Evolutionary conservation across 2,113 vertebrate genomes (phyloP).

Genomic region (Lycaon pictus): DNA sequence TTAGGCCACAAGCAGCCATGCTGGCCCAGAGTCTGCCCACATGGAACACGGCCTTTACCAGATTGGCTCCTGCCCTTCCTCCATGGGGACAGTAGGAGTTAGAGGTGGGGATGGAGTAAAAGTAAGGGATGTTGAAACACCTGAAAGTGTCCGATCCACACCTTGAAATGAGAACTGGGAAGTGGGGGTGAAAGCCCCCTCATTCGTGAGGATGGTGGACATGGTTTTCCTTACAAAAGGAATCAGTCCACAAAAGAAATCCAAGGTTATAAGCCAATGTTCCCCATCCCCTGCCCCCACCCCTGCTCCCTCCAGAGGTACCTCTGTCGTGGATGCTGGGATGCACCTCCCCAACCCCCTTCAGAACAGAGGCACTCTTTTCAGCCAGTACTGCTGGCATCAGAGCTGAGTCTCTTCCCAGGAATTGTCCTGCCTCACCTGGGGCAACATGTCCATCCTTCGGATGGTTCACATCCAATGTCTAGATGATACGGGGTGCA

Average conservation of each 20-base stretch:
- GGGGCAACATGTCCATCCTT: background rate
- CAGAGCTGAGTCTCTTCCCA: background rate
- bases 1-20: background rate
- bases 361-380: background rate
- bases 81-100: background rate
- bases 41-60: background rate
- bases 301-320: background rate
- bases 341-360: background rate
- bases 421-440: background rate
- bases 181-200: background rate
- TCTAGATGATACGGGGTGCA: background rate
- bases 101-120: background rate
- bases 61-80: background rate
- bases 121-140: background rate
- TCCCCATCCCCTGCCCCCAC: background rate
- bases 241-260: background rate
- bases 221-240: background rate
- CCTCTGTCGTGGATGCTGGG: background rate
- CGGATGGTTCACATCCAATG: background rate
- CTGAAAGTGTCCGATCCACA: background rate
- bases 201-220: background rate
- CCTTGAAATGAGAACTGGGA: background rate
- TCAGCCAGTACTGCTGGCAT: background rate
- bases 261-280: background rate
- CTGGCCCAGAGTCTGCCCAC: background rate